Evolutionary conservation across 2,797 vertebrate species (phyloP).

Genomic region (Masticophis lateralis): DNA sequence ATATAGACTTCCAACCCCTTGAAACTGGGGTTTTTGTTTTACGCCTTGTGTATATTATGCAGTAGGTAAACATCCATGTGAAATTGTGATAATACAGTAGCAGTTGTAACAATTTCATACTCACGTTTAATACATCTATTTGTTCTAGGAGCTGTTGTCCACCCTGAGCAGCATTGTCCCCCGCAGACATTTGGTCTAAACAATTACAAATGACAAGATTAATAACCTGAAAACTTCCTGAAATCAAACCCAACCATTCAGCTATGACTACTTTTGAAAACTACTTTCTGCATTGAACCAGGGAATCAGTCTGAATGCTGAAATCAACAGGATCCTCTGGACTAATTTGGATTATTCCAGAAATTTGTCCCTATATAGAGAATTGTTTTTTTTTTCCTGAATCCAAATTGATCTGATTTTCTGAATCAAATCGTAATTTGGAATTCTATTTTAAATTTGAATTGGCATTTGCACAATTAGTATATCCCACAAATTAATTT

Average conservation of each 20-base stretch:
- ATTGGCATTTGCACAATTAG: background rate
- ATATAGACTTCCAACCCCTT: background rate
- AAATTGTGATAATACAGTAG: background rate
- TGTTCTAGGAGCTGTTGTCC: conserved; percentile 86
- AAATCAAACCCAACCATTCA: conserved; percentile 51
- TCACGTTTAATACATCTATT: conserved; percentile 94
- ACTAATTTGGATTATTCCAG: background rate
- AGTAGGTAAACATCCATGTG: background rate
- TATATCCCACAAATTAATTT: background rate
- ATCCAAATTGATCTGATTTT: background rate
- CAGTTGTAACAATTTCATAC: conserved; percentile 54
- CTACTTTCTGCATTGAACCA: background rate
- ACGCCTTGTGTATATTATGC: background rate
- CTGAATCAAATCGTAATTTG: background rate
- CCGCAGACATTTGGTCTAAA: conserved; percentile 90
- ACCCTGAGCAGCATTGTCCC: conserved; percentile 93
- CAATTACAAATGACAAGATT: conserved; percentile 46
- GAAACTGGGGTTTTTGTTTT: background rate
- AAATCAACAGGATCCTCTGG: background rate
- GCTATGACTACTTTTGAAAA: conserved; percentile 17
- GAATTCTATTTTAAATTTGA: background rate
- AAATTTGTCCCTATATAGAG: background rate
- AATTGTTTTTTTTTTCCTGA: background rate
- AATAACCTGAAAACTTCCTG: conserved; percentile 39
- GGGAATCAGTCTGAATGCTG: background rate